Conservation (phyloP, 2,888 invertebrate genomes). For the Anoncus sp. region DNA sequence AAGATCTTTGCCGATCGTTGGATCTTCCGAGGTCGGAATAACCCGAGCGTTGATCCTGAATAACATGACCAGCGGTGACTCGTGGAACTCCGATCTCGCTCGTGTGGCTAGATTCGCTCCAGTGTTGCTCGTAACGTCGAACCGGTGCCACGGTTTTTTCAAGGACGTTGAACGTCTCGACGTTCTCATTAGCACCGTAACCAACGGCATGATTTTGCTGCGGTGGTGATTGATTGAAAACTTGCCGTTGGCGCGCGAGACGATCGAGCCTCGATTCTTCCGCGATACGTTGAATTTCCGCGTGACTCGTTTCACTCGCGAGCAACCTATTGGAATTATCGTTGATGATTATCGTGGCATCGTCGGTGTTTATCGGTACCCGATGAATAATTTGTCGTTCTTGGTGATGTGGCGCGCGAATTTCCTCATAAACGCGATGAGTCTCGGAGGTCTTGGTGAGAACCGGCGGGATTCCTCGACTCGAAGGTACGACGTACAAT, state of each 20-base stretch:
- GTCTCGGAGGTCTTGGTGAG: slow-evolving; percentile 19
- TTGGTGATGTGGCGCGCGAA: neutral
- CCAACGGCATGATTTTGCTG: too few species aligned
- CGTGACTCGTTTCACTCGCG: neutral
- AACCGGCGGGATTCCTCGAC: slow-evolving; percentile 9
- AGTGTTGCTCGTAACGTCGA: slow-evolving; percentile 67
- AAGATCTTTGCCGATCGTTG: slow-evolving; percentile 26
- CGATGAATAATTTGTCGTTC: slow-evolving; percentile 11
- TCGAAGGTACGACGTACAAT: slow-evolving; percentile 29
- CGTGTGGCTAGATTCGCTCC: slow-evolving; percentile 67
- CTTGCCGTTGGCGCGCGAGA: neutral
- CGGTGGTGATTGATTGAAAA: neutral
- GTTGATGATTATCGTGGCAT: neutral
- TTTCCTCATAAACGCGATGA: slow-evolving; percentile 29
- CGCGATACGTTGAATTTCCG: neutral
- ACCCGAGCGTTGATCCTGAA: slow-evolving; percentile 19
- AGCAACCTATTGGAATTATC: neutral
- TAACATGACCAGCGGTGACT: slow-evolving; percentile 15
- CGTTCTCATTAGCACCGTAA: slow-evolving; percentile 10
- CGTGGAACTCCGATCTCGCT: slow-evolving; percentile 30
- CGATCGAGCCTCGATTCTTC: slow-evolving; percentile 13
- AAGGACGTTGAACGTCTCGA: slow-evolving; percentile 12
- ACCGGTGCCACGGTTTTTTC: slow-evolving; percentile 33
- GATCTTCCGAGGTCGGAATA: neutral
- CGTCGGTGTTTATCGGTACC: slow-evolving; percentile 25